Base-by-base conservation (phyloP, 1,140 invertebrate genomes). In the Hyphantria cunea region DNA sequence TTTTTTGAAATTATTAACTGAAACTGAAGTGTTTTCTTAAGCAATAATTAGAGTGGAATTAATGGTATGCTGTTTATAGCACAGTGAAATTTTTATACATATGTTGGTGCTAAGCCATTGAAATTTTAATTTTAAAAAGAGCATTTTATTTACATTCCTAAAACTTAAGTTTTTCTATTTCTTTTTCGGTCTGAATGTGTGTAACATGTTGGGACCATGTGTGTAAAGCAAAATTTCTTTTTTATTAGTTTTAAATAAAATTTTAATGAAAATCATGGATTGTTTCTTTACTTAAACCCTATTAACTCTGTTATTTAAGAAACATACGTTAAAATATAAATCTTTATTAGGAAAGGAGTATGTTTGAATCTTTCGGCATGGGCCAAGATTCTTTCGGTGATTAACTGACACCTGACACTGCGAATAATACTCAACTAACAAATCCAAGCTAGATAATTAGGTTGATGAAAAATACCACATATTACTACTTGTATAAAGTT, bases 231-330 rank as follows among this genome's bases (percentile, higher is more conserved):
- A n/a, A n/a, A n/a, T 37, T 56, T 56, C 42, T 39, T 56, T 48
- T 56, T 47, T 56, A 56, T 48, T 56, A 56, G 54, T 56, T 56
- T 37, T 47, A 56, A 56, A 56, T 47, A 34, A 56, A 56, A 56
- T 56, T 56, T 44, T 44, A 34, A 37, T 56, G 10, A 48, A n/a
- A 56, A 48, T 34, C 10, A 34, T 34, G 10, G 10, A 10, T 34
- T 34, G n/a, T n/a, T n/a, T n/a, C n/a, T n/a, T n/a, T n/a, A n/a
- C n/a, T n/a, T n/a, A n/a, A n/a, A n/a, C n/a, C n/a, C n/a, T n/a
- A n/a, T n/a, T n/a, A n/a, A n/a, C n/a, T n/a, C n/a, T n/a, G n/a
- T n/a, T n/a, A n/a, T n/a, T n/a, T n/a, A n/a, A n/a, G n/a, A n/a
- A n/a, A n/a, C n/a, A n/a, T n/a, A n/a, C n/a, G n/a, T n/a, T n/a